Base-by-base conservation (phyloP, 2,113 vertebrate genomes). In the Amphiprion ocellaris region DNA sequence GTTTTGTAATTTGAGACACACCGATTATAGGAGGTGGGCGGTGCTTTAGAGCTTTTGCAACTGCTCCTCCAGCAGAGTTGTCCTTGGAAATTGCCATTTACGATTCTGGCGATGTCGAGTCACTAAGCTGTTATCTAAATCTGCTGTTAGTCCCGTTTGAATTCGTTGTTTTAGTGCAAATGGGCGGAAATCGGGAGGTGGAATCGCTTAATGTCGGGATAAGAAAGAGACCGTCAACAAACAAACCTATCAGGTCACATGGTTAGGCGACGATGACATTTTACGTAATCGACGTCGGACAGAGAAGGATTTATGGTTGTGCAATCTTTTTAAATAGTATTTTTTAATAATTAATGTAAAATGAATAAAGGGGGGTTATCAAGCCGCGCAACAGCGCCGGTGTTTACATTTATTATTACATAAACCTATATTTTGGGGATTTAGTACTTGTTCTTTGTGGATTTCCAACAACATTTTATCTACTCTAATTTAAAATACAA, bases 91-190 rank as follows among this genome's bases (percentile, higher is more conserved):
- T 4, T 0, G 9, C 41, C 23, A 5, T 41, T 12, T 44, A 6
- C 1, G 2, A n/a, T 6, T 10, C 15, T n/a, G 5, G 0, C 3
- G 9, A 3, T 14, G 3, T 28, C 0, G 0, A 37, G 1, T n/a
- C 0, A 16, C 4, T 24, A 0, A 24, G 5, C 8, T 0, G 2
- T 8, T 30, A 12, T 41, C 17, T 24, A 2, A 23, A 26, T 1
- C 14, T 0, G 2, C 3, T 11, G 23, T 5, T 1, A 2, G 3
- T 10, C 33, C 1, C 33, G 12, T 65, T 71, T 16, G 24, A 19
- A 41, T 24, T 9, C 0, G 2, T 19, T 0, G 10, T 26, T 54
- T 70, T 21, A 1, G 37, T 26, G 37, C 2, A n/a, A 44, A 24
- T 17, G 4, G 1, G 0, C 14, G 1, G 2, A 14, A 2, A 5